phyloP scores from a whole-genome alignment of 1,140 invertebrate genomes.

The Aphaenogaster rudis region DNA sequence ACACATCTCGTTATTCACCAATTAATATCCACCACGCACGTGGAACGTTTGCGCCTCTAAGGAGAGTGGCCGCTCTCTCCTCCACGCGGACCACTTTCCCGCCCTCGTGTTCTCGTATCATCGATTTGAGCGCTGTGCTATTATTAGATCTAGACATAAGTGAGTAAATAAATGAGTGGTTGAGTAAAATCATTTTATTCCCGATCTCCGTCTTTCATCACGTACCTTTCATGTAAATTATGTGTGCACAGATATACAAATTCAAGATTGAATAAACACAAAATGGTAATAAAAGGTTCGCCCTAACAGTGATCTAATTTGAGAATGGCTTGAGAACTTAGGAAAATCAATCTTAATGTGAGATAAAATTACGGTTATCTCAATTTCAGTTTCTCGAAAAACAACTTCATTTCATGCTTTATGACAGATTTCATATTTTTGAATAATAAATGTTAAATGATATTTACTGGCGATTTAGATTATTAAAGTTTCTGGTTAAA shows the following conservation, averaged over 20 bases:
- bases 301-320: neutral
- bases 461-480: neutral
- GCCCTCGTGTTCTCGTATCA: neutral
- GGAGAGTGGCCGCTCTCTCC: neutral
- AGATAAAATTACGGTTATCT: neutral
- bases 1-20: conserved; percentile 25
- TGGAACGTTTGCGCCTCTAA: conserved; percentile 30
- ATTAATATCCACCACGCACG: conserved; percentile 43
- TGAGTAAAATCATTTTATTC: neutral
- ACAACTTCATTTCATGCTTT: neutral
- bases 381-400: neutral
- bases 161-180: neutral
- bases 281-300: neutral
- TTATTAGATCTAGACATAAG: neutral
- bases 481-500: too few species aligned
- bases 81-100: neutral
- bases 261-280: neutral
- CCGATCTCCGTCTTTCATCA: neutral
- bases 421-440: neutral
- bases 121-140: neutral
- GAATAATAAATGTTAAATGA: neutral
- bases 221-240: neutral
- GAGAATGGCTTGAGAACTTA: neutral
- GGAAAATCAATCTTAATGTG: neutral
- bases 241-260: neutral